Conservation (phyloP, 2,113 vertebrate genomes). For the Narcine bancroftii region DNA sequence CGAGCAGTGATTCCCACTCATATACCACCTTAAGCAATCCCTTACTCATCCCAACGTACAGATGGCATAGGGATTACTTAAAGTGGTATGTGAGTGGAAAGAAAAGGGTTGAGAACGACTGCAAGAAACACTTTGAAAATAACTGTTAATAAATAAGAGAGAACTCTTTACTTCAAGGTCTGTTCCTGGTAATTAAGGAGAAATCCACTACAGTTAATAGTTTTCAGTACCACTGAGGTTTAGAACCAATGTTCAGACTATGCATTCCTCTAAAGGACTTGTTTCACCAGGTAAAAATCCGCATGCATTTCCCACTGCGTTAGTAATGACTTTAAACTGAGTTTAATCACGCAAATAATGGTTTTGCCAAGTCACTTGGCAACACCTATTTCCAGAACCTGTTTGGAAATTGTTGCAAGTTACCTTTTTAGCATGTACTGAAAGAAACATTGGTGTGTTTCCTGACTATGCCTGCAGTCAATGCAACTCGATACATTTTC, state of each 20-base stretch:
- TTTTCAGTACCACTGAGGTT: neutral
- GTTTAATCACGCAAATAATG: neutral
- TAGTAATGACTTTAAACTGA: neutral
- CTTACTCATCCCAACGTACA: neutral
- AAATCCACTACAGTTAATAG: neutral
- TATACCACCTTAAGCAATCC: no score
- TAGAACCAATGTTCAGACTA: neutral
- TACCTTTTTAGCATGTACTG: neutral
- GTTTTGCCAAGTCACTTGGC: neutral
- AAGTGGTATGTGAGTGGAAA: neutral
- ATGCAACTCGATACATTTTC: neutral
- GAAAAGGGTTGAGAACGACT: no score
- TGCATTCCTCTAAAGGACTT: neutral
- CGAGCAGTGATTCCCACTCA: no score
- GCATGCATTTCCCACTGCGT: neutral
- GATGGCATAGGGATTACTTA: neutral
- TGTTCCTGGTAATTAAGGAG: neutral
- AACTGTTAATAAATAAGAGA: neutral
- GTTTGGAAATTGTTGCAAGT: neutral
- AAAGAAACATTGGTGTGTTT: neutral
- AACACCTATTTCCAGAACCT: no score
- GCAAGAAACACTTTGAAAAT: neutral
- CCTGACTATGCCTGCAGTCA: neutral
- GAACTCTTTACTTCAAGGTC: neutral
- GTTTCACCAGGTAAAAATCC: neutral